Conservation (phyloP, 2,797 vertebrate species). For the Ptychadena robeensis region DNA sequence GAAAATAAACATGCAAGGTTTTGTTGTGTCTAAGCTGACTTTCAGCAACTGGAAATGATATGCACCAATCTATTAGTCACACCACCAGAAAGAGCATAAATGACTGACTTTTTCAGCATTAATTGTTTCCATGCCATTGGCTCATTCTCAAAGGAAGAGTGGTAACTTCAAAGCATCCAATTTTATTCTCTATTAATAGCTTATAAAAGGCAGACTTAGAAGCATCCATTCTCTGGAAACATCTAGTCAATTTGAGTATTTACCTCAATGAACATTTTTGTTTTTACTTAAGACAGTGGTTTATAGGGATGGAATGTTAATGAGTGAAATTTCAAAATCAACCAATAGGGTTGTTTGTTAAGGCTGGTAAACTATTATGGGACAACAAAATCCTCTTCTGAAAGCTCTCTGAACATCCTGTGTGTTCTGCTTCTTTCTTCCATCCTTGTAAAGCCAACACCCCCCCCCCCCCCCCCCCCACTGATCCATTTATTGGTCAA, state of each 20-base stretch:
- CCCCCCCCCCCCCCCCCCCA: too few relatives aligned
- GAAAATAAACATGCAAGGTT: slow-evolving; percentile 35
- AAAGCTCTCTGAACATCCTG: slow-evolving; percentile 19
- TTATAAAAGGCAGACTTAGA: slow-evolving; percentile 46
- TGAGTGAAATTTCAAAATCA: slow-evolving; percentile 17
- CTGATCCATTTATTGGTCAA: not conserved
- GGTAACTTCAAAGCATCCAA: slow-evolving; percentile 53
- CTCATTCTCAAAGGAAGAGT: slow-evolving; percentile 53
- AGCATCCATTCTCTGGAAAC: slow-evolving; percentile 38
- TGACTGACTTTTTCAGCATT: slow-evolving; percentile 42
- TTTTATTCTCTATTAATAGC: slow-evolving; percentile 45
- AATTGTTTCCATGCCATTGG: slow-evolving; percentile 54
- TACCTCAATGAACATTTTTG: slow-evolving; percentile 48
- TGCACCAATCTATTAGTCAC: slow-evolving; percentile 48
- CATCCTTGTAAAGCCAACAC: slow-evolving; percentile 1
- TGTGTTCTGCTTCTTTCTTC: slow-evolving; percentile 27
- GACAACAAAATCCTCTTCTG: not conserved
- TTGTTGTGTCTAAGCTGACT: slow-evolving; percentile 26
- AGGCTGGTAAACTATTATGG: slow-evolving; percentile 6
- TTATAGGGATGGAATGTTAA: slow-evolving; percentile 32
- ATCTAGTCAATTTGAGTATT: slow-evolving; percentile 16
- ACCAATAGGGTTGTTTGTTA: slow-evolving; percentile 26
- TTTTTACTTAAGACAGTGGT: slow-evolving; percentile 44
- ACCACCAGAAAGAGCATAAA: slow-evolving; percentile 38
- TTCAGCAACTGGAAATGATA: slow-evolving; percentile 44